Evolutionary conservation across 2,113 vertebrate species (phyloP).

Genomic region (Neomonachus schauinslandi): DNA sequence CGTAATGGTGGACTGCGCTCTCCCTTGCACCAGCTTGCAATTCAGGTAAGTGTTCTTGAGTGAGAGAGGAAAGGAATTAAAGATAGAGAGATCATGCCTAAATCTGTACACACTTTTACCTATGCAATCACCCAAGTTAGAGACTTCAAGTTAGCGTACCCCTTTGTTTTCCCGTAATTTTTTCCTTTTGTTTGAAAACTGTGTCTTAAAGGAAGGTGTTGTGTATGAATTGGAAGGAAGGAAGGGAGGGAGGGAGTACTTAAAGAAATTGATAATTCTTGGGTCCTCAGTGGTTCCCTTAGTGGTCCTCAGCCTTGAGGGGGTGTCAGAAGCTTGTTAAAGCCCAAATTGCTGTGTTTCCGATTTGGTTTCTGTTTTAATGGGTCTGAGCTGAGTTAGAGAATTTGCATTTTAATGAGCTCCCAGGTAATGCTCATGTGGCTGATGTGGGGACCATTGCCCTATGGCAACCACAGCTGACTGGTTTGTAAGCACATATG

Average conservation of each 20-base stretch:
- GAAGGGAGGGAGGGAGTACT: background rate
- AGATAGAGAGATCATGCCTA: background rate
- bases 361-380: background rate
- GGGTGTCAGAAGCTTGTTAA: background rate
- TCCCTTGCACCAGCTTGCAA: background rate
- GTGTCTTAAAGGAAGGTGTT: background rate
- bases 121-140: background rate
- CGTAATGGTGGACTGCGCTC: background rate
- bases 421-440: background rate
- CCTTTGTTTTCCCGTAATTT: background rate
- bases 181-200: slow-evolving; percentile 15
- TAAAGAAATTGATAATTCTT: background rate
- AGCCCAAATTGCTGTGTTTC: background rate
- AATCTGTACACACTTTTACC: background rate
- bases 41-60: background rate
- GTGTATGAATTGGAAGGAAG: background rate
- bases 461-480: background rate
- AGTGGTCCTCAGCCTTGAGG: background rate
- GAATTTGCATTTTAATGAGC: background rate
- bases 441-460: background rate
- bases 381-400: background rate
- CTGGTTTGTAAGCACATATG: background rate
- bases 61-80: background rate
- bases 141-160: background rate
- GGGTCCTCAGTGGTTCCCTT: background rate